A percentile compares a stretch with the other conserved stretches of the same genome.
These are phyloP conservation scores for Apostichopus parvimensis DNA, from an alignment of 35 echinoderm and acorn worm genomes.

Conservation along the genomic window DNA sequence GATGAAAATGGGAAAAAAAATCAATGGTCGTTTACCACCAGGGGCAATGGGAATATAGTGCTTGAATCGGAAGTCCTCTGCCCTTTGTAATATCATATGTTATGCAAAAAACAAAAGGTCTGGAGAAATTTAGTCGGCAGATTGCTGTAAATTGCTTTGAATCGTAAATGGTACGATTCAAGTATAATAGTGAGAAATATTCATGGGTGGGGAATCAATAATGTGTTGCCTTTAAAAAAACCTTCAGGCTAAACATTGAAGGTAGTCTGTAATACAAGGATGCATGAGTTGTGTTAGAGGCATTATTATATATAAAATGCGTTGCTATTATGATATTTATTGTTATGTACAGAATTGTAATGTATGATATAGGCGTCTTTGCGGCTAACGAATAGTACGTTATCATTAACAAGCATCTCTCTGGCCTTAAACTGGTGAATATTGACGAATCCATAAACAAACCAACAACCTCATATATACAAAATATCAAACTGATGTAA, in stretches of 20 bases:
- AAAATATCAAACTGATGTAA: too few relatives aligned
- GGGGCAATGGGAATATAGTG: too few relatives aligned
- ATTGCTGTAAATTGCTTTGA: background rate
- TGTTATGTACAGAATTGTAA: too few relatives aligned
- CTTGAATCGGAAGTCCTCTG: background rate
- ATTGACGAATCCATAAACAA: too few relatives aligned
- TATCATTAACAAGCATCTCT: too few relatives aligned
- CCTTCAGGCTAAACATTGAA: constrained; percentile 7
- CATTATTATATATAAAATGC: too few relatives aligned
- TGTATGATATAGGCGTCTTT: too few relatives aligned
- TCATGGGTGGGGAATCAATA: background rate
- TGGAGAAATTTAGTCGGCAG: background rate
- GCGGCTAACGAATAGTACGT: too few relatives aligned
- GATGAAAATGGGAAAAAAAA: background rate
- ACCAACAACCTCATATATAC: too few relatives aligned
- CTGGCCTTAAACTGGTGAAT: too few relatives aligned
- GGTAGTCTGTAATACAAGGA: background rate
- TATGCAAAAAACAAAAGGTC: background rate
- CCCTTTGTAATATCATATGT: background rate
- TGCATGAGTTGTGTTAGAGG: too few relatives aligned
- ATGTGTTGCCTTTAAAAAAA: background rate
- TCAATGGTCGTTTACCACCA: constrained; percentile 3
- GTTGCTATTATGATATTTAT: too few relatives aligned
- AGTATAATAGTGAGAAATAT: background rate
- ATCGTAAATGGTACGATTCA: background rate